Conservation (phyloP, 2,113 vertebrate genomes). For the Scortum barcoo region DNA sequence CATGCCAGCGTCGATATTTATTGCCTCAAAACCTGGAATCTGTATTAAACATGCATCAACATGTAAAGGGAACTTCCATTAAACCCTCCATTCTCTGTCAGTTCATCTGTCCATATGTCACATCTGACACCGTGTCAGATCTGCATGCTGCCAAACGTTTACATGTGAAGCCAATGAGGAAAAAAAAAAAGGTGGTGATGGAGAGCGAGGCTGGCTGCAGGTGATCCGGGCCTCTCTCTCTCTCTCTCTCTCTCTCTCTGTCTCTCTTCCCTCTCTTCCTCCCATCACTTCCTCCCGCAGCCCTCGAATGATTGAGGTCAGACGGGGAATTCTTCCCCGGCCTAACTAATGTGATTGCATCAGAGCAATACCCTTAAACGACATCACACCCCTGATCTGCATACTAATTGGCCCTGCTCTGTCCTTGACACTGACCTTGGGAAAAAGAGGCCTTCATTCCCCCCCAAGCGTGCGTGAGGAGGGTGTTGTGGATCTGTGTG, state of each 20-base stretch:
- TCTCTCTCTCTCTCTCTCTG: neutral
- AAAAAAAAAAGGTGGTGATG: constrained; percentile 9
- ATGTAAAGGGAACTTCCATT: neutral
- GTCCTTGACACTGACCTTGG: constrained; percentile 93
- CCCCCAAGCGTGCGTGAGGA: constrained; percentile 80
- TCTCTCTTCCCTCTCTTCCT: constrained; percentile 3
- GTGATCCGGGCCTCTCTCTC: constrained; percentile 40
- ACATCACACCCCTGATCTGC: constrained; percentile 91
- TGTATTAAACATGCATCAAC: neutral
- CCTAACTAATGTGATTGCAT: constrained; percentile 96
- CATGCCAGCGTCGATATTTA: neutral
- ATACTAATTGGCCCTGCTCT: constrained; percentile 91
- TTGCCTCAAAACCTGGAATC: neutral
- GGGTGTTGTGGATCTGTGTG: neutral
- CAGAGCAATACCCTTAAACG: constrained; percentile 97
- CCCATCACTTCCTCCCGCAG: constrained; percentile 67
- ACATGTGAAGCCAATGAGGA: constrained; percentile 2
- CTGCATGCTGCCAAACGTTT: constrained; percentile 15
- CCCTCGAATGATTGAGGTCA: constrained; percentile 93
- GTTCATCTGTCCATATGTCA: constrained; percentile 34
- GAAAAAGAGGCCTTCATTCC: constrained; percentile 85
- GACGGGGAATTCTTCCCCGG: constrained; percentile 89
- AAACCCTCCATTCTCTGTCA: neutral
- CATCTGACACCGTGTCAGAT: constrained; percentile 21
- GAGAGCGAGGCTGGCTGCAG: constrained; percentile 43